Evolutionary conservation across 1,140 invertebrate genomes (phyloP).

Genomic region (Temnothorax curvispinosus): DNA sequence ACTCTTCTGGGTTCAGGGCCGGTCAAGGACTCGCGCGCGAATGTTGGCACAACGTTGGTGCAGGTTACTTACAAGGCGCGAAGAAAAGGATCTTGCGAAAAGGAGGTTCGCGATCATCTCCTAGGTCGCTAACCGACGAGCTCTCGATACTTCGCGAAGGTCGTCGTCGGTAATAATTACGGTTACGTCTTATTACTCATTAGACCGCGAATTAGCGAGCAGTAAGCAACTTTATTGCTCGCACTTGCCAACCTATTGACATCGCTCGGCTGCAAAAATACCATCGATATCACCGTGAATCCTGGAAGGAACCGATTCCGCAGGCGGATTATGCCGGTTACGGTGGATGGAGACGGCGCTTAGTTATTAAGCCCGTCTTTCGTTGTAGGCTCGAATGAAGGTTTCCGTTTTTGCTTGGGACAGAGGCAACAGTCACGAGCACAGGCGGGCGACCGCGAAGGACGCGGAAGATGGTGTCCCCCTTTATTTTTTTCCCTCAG

Average conservation of each 20-base stretch:
- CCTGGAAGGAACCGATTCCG: slow-evolving; percentile 24
- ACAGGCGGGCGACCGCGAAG: slow-evolving; percentile 36
- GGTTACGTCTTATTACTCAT: slow-evolving; percentile 78
- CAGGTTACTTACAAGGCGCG: slow-evolving; percentile 36
- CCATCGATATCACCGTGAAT: slow-evolving; percentile 17
- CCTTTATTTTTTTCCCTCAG: neutral
- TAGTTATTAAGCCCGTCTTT: slow-evolving; percentile 38
- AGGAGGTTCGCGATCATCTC: neutral
- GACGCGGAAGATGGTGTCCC: slow-evolving; percentile 30
- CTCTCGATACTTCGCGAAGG: slow-evolving; percentile 64
- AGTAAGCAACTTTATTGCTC: slow-evolving; percentile 53
- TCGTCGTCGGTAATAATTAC: slow-evolving; percentile 75
- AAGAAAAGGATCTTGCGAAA: neutral
- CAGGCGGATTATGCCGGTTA: slow-evolving; percentile 44
- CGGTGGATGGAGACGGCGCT: neutral
- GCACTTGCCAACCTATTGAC: neutral
- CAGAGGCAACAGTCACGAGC: neutral
- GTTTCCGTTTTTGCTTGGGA: slow-evolving; percentile 41
- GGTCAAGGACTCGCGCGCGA: slow-evolving; percentile 81
- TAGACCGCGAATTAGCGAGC: slow-evolving; percentile 73
- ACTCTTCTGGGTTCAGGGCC: slow-evolving; percentile 81
- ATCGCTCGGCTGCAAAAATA: neutral
- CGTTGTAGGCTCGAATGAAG: slow-evolving; percentile 1
- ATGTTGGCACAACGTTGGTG: slow-evolving; percentile 53
- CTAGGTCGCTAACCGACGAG: slow-evolving; percentile 8